Percentiles rank a stretch among this genome's conserved stretches.
Evolutionary conservation across 2,113 vertebrate genomes (phyloP).

Genomic region (Hippolais icterina): DNA sequence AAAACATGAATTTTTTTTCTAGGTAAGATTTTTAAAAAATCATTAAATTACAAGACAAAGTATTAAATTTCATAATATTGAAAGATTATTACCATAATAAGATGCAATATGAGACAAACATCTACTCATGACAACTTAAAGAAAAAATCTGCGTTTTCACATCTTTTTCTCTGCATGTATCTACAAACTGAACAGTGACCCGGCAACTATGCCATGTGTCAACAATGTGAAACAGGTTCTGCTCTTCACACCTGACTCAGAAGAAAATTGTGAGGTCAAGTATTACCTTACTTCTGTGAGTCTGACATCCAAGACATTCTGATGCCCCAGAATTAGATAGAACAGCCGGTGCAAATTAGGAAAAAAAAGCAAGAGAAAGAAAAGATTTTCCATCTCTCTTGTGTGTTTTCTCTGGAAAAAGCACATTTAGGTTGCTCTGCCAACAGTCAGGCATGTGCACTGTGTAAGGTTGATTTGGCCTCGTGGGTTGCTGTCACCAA

Average conservation of each 20-base stretch:
- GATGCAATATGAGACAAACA: not conserved
- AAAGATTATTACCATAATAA: not conserved
- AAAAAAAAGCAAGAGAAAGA: not conserved
- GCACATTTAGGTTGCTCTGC: not conserved
- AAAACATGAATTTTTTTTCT: not conserved
- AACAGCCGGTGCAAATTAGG: not conserved
- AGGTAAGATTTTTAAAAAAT: not conserved
- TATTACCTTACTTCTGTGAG: not conserved
- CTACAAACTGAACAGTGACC: not conserved
- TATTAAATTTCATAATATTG: not conserved
- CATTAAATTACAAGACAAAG: not conserved
- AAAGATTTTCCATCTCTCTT: not conserved
- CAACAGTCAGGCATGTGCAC: not conserved
- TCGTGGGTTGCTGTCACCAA: not conserved
- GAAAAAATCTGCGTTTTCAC: not conserved
- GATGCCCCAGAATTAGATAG: not conserved
- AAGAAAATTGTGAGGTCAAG: not conserved
- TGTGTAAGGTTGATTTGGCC: not conserved
- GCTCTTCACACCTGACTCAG: not conserved
- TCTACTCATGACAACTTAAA: not conserved
- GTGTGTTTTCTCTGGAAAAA: not conserved
- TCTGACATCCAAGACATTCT: not conserved
- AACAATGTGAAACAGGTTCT: not conserved
- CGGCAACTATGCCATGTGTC: not conserved
- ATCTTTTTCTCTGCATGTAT: not conserved